These are phyloP conservation scores for Bombus cullumanus DNA, from an alignment of 1,140 invertebrate genomes.

Conservation along the genomic window DNA sequence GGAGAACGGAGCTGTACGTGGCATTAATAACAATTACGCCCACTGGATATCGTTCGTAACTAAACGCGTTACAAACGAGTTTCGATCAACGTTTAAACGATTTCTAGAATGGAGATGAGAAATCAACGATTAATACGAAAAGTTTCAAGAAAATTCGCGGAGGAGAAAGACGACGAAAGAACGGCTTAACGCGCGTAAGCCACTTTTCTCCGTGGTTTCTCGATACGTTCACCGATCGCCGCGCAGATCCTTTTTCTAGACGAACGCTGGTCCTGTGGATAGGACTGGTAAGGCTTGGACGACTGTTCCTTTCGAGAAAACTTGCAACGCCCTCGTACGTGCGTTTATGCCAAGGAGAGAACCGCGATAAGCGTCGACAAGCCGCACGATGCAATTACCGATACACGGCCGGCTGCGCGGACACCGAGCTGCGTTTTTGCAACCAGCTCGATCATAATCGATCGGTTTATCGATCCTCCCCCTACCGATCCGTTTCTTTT, in stretches of 20 bases:
- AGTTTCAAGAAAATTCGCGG: not conserved
- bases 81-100: not conserved
- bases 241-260: constrained; percentile 51
- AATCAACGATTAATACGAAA: too few relatives aligned
- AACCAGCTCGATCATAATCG: constrained; percentile 65
- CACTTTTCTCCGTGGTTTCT: not conserved
- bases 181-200: too few relatives aligned
- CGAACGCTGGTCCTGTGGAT: constrained; percentile 43
- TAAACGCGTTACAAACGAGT: not conserved
- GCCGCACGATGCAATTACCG: constrained; percentile 67
- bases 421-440: constrained; percentile 55
- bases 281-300: constrained; percentile 23
- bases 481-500: constrained; percentile 41
- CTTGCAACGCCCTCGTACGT: constrained; percentile 65
- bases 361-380: constrained; percentile 69
- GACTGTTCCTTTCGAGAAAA: constrained; percentile 61
- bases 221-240: constrained; percentile 35
- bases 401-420: constrained; percentile 49
- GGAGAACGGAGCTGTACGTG: not conserved
- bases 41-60: not conserved
- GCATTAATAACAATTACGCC: constrained; percentile 48
- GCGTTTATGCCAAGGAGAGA: constrained; percentile 67
- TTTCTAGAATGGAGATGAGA: too few relatives aligned
- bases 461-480: constrained; percentile 60
- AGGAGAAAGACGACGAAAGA: too few relatives aligned